Base-by-base conservation (phyloP, 2,888 invertebrate genomes). In the Pristionchus arcanus region DNA sequence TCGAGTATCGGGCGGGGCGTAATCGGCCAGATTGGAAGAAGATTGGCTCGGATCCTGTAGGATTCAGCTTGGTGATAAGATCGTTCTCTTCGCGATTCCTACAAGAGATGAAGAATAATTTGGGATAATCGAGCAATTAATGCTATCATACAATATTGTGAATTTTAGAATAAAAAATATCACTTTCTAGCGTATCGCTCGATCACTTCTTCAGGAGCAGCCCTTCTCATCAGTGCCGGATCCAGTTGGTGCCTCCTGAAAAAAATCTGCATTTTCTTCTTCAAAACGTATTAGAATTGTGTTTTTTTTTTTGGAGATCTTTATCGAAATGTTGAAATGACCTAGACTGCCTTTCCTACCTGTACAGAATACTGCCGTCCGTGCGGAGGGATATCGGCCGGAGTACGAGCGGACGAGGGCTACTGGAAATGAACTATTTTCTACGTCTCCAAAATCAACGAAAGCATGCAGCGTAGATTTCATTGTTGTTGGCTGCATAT, bases 151-250 rank as follows among this genome's bases (percentile, higher is more conserved):
- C 5, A 42, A 3, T 42, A 5, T 42, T 42, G 5, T 42, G 42
- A 42, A 5, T 42, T 9, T 5, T 42, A 42, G 9, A 9, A 42
- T 42, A 9, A 42, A 5, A 42, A 9, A 42, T 25, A 63, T 81
- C 28, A 81, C 81, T 34, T 42, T 13, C 81, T 81, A 28, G 81
- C 42, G 28, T 81, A 81, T 81, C 81, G 25, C 16, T 81, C 81
- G 4, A 81, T 25, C 21, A 81, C 81, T 53, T 81, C 81, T 28
- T 81, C 49, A 2, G 81, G 81, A 13, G 81, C 34, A 0, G 81
- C 42, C 28, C 81, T 9, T 15, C 81, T 34, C 81, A 81, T 81
- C 0, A 81, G 15, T 13, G 42, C 28, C 1, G 81, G 81, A 3
- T 81, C 81, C 4, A 81, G 81, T 21, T 81, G 81, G 16, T 81